phyloP scores from a whole-genome alignment of 2,888 invertebrate species.

The Anoncus sp. region DNA sequence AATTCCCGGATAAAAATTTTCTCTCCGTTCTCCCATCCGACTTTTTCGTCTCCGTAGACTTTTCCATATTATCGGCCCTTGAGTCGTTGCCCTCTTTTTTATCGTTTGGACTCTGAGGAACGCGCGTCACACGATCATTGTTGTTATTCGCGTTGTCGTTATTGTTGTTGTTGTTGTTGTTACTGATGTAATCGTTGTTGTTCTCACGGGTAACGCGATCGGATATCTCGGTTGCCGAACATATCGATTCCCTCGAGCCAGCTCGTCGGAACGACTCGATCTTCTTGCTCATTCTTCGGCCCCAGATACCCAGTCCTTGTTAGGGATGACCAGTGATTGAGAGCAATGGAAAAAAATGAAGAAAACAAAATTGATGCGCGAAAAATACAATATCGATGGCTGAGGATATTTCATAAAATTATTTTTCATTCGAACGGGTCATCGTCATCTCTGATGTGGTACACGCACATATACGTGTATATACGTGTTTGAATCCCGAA shows the following conservation, averaged over 20 bases:
- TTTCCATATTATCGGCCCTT: constrained; percentile 63
- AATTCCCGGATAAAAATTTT: constrained; percentile 79
- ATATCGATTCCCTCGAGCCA: constrained; percentile 86
- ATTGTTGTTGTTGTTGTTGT: constrained; percentile 66
- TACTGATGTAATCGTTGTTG: constrained; percentile 70
- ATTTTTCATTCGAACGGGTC: too few relatives aligned
- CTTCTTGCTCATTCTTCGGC: constrained; percentile 91
- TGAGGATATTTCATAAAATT: too few relatives aligned
- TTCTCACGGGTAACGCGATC: constrained; percentile 73
- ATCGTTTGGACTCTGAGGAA: too few relatives aligned
- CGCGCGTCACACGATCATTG: constrained; percentile 68
- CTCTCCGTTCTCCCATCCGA: constrained; percentile 69
- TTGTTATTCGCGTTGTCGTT: constrained; percentile 66
- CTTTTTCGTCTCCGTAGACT: constrained; percentile 62
- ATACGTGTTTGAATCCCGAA: background rate
- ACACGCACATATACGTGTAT: background rate
- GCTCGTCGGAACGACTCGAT: constrained; percentile 89
- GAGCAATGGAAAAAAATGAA: background rate
- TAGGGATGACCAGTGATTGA: background rate
- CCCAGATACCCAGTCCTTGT: constrained; percentile 85
- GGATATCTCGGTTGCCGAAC: constrained; percentile 79
- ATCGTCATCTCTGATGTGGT: too few relatives aligned
- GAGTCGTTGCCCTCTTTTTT: too few relatives aligned
- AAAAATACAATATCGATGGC: background rate
- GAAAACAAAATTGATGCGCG: background rate